Evolutionary conservation across 2,113 vertebrate genomes (phyloP).

Genomic region (Proteles cristata): DNA sequence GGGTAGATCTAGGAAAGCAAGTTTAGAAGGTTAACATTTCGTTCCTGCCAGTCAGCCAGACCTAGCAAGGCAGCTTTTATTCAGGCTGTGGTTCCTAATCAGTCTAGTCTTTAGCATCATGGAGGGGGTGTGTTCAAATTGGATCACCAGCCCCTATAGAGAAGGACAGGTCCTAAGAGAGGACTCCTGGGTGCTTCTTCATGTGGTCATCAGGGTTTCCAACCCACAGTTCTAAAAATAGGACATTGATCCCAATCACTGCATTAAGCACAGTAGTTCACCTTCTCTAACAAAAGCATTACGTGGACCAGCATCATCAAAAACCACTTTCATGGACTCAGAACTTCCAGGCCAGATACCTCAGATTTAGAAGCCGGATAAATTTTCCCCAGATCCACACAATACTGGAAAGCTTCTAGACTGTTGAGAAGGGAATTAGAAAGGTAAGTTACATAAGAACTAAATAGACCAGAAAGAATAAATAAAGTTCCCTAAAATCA

Average conservation of each 20-base stretch:
- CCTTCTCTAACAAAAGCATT: slow-evolving; percentile 63
- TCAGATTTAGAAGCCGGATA: slow-evolving; percentile 71
- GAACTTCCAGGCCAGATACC: slow-evolving; percentile 44
- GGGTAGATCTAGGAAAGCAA: slow-evolving; percentile 45
- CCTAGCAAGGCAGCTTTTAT: slow-evolving; percentile 43
- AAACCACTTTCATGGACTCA: slow-evolving; percentile 56
- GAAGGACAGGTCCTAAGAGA: neutral
- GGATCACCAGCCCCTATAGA: neutral
- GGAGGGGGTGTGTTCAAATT: neutral
- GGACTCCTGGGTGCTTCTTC: neutral
- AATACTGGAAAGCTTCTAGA: slow-evolving; percentile 74
- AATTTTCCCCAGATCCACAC: slow-evolving; percentile 61
- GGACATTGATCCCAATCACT: neutral
- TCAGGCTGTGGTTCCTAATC: neutral
- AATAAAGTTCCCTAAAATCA: neutral
- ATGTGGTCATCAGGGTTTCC: neutral
- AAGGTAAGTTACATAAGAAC: slow-evolving; percentile 74
- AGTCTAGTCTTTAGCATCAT: neutral
- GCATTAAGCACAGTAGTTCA: slow-evolving; percentile 58
- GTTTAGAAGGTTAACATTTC: slow-evolving; percentile 67
- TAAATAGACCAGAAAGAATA: slow-evolving; percentile 76
- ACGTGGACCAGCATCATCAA: slow-evolving; percentile 52
- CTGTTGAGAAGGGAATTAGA: neutral
- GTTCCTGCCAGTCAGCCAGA: neutral
- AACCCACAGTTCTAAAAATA: neutral